These are phyloP conservation scores for Papilio polytes DNA, from an alignment of 1,140 invertebrate species.

Conservation along the genomic window DNA sequence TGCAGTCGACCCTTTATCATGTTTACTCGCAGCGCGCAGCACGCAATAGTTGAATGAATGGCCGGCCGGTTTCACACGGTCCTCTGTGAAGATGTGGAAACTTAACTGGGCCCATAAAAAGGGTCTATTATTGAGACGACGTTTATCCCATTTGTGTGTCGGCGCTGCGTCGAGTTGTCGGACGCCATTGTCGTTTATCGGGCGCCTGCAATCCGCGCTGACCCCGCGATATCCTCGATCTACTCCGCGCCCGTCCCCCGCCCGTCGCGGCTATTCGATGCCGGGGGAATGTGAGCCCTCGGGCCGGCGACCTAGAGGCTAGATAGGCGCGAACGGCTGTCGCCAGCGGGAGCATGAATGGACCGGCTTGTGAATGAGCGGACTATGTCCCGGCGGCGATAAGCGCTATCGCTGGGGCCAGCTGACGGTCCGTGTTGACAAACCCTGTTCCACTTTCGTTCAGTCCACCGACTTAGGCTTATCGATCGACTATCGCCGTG, in stretches of 20 bases:
- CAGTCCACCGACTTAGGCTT: conserved; percentile 67
- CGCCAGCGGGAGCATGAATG: conserved; percentile 77
- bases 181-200: conserved; percentile 75
- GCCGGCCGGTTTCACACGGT: conserved; percentile 40
- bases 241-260: conserved; percentile 69
- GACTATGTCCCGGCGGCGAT: conserved; percentile 81
- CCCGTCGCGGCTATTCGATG: conserved; percentile 33
- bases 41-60: conserved; percentile 58
- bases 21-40: conserved; percentile 52
- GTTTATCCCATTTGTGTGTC: conserved; percentile 47
- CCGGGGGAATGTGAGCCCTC: conserved; percentile 57
- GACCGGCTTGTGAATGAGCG: conserved; percentile 80
- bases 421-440: conserved; percentile 80
- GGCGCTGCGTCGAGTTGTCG: conserved; percentile 60
- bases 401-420: conserved; percentile 81
- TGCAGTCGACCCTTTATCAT: conserved; percentile 57
- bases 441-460: conserved; percentile 82
- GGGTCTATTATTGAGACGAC: conserved; percentile 1
- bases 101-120: conserved; percentile 24
- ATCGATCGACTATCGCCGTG: conserved; percentile 62
- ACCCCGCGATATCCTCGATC: conserved; percentile 82
- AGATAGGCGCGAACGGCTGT: conserved; percentile 48
- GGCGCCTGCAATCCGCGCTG: conserved; percentile 80
- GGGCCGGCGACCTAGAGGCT: conserved; percentile 52
- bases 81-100: conserved; percentile 39